Evolutionary conservation across 2,888 invertebrate species (phyloP).

Genomic region (Drosophila nigricruria): DNA sequence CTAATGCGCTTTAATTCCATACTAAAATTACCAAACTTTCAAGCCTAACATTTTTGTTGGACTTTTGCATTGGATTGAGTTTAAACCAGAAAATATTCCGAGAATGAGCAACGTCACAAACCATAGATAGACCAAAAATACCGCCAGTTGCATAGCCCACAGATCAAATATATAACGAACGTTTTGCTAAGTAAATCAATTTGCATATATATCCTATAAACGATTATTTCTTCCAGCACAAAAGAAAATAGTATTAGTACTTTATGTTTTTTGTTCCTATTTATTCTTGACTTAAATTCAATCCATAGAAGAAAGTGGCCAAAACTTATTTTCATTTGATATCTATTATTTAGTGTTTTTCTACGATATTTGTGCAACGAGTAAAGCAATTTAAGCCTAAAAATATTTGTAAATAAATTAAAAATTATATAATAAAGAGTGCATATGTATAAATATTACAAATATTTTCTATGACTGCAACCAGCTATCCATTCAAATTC

Average conservation of each 20-base stretch:
- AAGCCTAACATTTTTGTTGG: slow-evolving; percentile 57
- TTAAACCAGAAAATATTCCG: slow-evolving; percentile 51
- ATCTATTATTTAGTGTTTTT: slow-evolving; percentile 72
- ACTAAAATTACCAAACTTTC: slow-evolving; percentile 32
- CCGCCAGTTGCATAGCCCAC: slow-evolving; percentile 46
- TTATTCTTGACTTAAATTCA: slow-evolving; percentile 81
- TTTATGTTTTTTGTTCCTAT: slow-evolving; percentile 84
- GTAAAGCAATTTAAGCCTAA: slow-evolving; percentile 72
- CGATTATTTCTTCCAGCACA: slow-evolving; percentile 61
- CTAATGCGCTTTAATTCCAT: slow-evolving; percentile 80
- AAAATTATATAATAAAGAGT: slow-evolving; percentile 69
- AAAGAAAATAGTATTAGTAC: slow-evolving; percentile 78
- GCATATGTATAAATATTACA: slow-evolving; percentile 61
- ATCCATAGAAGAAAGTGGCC: slow-evolving; percentile 70
- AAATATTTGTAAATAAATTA: slow-evolving; percentile 78
- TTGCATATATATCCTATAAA: slow-evolving; percentile 23
- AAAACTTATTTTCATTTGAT: slow-evolving; percentile 69
- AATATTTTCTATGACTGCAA: background rate
- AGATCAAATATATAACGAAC: slow-evolving; percentile 65
- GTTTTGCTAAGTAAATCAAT: slow-evolving; percentile 41
- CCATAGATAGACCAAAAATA: slow-evolving; percentile 49
- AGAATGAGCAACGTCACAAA: slow-evolving; percentile 47
- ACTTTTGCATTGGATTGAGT: slow-evolving; percentile 63
- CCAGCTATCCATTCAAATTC: background rate
- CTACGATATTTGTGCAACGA: slow-evolving; percentile 74